Evolutionary conservation across 2,888 invertebrate species (phyloP).

Genomic region (Nysson spinosus): DNA sequence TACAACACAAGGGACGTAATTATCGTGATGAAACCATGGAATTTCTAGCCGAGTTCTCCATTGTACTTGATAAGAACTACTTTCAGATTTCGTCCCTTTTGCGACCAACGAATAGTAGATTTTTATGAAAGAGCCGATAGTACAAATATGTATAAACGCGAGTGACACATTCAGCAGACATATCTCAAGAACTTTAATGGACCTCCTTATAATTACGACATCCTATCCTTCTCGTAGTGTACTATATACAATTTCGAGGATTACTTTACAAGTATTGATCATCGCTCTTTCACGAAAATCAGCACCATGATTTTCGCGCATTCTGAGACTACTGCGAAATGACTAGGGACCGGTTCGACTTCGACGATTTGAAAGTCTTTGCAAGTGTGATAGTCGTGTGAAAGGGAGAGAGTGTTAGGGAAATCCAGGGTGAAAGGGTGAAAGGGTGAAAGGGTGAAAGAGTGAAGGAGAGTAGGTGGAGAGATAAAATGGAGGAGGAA

Average conservation of each 20-base stretch:
- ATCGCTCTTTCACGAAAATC: conserved; percentile 41
- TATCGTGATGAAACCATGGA: neutral
- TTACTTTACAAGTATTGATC: too few relatives aligned
- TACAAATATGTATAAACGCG: conserved; percentile 17
- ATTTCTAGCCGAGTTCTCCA: neutral
- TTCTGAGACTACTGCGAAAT: conserved; percentile 36
- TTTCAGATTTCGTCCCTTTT: conserved; percentile 28
- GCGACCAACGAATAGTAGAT: conserved; percentile 15
- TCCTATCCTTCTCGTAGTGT: neutral
- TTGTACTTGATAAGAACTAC: neutral
- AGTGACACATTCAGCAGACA: conserved; percentile 1
- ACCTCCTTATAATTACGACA: neutral
- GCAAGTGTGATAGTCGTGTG: neutral
- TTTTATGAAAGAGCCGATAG: conserved; percentile 27
- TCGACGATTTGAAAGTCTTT: conserved; percentile 20
- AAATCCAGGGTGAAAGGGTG: neutral
- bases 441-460: conserved; percentile 11
- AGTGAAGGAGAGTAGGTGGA: too few relatives aligned
- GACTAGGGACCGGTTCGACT: conserved; percentile 19
- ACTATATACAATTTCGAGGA: conserved; percentile 2
- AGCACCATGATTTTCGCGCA: conserved; percentile 17
- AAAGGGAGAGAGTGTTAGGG: conserved; percentile 2
- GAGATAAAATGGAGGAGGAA: conserved; percentile 1
- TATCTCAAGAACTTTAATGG: conserved; percentile 2
- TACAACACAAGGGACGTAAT: conserved; percentile 24